phyloP scores from a whole-genome alignment of 1,140 invertebrate genomes.

The Nymphalis io region DNA sequence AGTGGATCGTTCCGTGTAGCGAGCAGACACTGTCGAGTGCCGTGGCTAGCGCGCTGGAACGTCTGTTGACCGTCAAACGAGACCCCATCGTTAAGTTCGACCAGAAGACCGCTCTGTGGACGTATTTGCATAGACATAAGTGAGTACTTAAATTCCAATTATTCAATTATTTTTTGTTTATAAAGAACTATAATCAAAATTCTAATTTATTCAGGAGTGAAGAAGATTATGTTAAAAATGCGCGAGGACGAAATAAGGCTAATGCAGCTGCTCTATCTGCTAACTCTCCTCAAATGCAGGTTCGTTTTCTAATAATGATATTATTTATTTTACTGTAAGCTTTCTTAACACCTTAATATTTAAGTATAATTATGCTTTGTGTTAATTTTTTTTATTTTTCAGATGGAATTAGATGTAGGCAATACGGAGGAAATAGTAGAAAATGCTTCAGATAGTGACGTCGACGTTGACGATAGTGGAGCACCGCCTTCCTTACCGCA shows the following conservation, averaged over 20 bases:
- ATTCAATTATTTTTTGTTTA: background rate
- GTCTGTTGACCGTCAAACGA: slow-evolving; percentile 59
- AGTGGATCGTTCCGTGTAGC: slow-evolving; percentile 63
- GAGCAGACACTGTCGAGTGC: slow-evolving; percentile 63
- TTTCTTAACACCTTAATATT: background rate
- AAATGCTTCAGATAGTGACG: slow-evolving; percentile 70
- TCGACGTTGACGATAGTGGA: slow-evolving; percentile 68
- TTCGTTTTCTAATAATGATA: slow-evolving; percentile 30
- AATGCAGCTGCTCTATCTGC: slow-evolving; percentile 25
- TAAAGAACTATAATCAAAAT: background rate
- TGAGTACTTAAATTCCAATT: slow-evolving; percentile 1
- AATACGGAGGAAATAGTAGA: slow-evolving; percentile 57
- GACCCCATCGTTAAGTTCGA: slow-evolving; percentile 73
- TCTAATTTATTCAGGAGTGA: slow-evolving; percentile 50
- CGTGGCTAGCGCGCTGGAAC: slow-evolving; percentile 56
- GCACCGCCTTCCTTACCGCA: slow-evolving; percentile 41
- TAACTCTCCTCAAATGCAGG: slow-evolving; percentile 42
- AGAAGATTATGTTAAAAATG: slow-evolving; percentile 64
- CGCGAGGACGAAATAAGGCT: slow-evolving; percentile 43
- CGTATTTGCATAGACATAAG: slow-evolving; percentile 63
- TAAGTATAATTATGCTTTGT: background rate
- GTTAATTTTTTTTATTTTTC: background rate
- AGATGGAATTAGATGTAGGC: slow-evolving; percentile 64
- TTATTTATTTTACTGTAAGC: background rate
- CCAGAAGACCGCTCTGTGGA: slow-evolving; percentile 63